Conservation (phyloP, 2,888 invertebrate species). For the Stenotaenia linearis region DNA sequence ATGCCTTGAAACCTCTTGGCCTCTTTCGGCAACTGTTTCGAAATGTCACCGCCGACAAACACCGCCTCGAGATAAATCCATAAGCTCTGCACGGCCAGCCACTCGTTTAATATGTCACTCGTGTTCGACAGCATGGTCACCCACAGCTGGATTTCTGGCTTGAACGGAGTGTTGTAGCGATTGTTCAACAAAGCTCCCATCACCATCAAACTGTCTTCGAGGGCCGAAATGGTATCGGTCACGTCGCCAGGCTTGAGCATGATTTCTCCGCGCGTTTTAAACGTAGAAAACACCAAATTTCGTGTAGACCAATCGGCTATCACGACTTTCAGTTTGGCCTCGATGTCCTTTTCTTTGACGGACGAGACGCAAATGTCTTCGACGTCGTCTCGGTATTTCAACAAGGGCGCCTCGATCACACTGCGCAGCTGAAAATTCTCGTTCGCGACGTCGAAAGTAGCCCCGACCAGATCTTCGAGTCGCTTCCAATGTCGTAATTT, state of each 20-base stretch:
- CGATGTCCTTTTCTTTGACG: constrained; percentile 96
- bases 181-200: constrained; percentile 88
- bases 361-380: constrained; percentile 98
- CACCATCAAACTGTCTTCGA: constrained; percentile 96
- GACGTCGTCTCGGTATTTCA: constrained; percentile 94
- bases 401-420: constrained; percentile 85
- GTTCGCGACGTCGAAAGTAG: constrained; percentile 83
- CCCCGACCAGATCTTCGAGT: constrained; percentile 82
- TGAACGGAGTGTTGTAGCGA: constrained; percentile 92
- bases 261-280: constrained; percentile 90
- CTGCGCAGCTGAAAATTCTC: constrained; percentile 91
- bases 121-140: constrained; percentile 88
- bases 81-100: constrained; percentile 94
- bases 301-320: constrained; percentile 90
- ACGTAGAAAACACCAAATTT: constrained; percentile 89
- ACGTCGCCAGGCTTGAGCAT: constrained; percentile 87
- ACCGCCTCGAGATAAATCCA: constrained; percentile 98
- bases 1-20: constrained; percentile 73
- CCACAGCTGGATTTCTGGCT: constrained; percentile 95
- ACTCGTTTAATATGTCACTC: constrained; percentile 90
- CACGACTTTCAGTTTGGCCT: constrained; percentile 88
- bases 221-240: constrained; percentile 85
- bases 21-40: constrained; percentile 83
- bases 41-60: constrained; percentile 96
- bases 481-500: constrained; percentile 94